Evolutionary conservation across 2,888 invertebrate genomes (phyloP).

Genomic region (Melipona beecheii): DNA sequence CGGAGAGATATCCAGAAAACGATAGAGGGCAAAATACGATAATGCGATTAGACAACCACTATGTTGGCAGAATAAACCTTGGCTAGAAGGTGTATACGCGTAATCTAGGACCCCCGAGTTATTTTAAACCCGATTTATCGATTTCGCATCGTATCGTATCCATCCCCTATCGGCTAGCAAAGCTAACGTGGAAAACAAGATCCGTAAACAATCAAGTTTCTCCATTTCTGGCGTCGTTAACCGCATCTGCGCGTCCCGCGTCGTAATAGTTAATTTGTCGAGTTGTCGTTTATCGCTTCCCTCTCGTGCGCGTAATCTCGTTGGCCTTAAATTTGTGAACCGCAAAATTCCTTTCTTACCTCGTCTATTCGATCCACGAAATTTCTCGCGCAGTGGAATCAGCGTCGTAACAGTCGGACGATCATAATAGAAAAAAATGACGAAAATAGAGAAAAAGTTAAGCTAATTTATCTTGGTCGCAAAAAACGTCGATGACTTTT

Average conservation of each 20-base stretch:
- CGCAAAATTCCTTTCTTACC: neutral
- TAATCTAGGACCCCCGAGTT: constrained; percentile 43
- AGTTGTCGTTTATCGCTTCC: neutral
- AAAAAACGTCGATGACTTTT: neutral
- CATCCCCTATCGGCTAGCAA: constrained; percentile 35
- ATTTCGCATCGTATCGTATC: constrained; percentile 28
- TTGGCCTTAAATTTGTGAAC: neutral
- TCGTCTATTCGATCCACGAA: neutral
- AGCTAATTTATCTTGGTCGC: neutral
- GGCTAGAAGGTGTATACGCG: constrained; percentile 46
- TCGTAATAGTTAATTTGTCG: neutral
- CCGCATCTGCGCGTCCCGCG: constrained; percentile 8
- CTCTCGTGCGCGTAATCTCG: neutral
- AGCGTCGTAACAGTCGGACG: neutral
- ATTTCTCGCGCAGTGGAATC: neutral
- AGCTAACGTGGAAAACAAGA: constrained; percentile 38
- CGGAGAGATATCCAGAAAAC: constrained; percentile 55
- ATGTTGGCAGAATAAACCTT: constrained; percentile 60
- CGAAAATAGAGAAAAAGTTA: neutral
- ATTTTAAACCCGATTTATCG: constrained; percentile 47
- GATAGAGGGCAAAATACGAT: constrained; percentile 65
- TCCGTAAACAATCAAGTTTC: constrained; percentile 45
- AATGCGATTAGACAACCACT: constrained; percentile 65
- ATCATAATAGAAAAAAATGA: neutral
- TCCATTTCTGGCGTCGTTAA: constrained; percentile 12